phyloP scores from a whole-genome alignment of 2,797 vertebrate species.

The Enteromius mattozi region DNA sequence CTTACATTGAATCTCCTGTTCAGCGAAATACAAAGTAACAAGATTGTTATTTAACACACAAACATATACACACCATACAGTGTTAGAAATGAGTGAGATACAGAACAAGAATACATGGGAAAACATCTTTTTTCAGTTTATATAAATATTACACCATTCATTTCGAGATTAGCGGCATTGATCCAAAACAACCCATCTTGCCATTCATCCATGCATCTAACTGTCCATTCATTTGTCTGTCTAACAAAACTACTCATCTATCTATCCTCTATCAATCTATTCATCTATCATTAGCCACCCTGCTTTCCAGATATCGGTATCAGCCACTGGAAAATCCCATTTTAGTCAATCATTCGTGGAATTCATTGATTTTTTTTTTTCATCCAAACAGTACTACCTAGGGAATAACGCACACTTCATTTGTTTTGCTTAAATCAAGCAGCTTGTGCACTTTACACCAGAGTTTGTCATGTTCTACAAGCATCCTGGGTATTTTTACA shows the following conservation, averaged over 20 bases:
- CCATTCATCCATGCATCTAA: background rate
- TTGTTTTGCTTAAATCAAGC: slow-evolving; percentile 4
- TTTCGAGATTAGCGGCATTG: background rate
- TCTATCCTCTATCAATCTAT: background rate
- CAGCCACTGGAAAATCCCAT: background rate
- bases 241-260: background rate
- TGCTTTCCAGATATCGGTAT: slow-evolving; percentile 1
- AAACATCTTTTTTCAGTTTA: background rate
- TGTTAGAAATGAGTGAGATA: slow-evolving; percentile 39
- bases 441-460: slow-evolving; percentile 29
- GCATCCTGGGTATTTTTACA: slow-evolving; percentile 63
- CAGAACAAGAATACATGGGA: slow-evolving; percentile 2
- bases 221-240: background rate
- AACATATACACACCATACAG: slow-evolving; percentile 37
- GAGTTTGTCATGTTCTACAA: slow-evolving; percentile 24
- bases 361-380: slow-evolving; percentile 4
- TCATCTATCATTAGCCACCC: background rate
- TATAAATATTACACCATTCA: background rate
- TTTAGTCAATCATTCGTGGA: background rate
- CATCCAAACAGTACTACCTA: background rate
- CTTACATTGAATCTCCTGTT: slow-evolving; percentile 52
- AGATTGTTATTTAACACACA: slow-evolving; percentile 41
- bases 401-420: slow-evolving; percentile 6
- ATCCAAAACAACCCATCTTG: background rate
- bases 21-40: slow-evolving; percentile 43